Conservation (phyloP, 2,888 invertebrate genomes). For the Tenthredo distinguenda region DNA sequence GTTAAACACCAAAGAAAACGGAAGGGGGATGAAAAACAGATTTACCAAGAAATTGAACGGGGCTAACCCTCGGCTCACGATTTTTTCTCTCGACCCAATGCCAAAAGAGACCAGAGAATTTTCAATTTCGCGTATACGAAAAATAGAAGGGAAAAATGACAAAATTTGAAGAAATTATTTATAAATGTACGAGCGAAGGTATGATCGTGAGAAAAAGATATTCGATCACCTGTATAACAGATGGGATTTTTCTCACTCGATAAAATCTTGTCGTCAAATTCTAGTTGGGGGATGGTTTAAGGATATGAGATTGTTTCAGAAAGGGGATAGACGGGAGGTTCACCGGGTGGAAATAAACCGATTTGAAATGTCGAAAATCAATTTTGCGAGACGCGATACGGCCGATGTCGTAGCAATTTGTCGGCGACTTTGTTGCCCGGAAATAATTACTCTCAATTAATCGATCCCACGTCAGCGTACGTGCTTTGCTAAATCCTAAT, state of each 20-base stretch:
- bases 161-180: not conserved
- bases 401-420: not conserved
- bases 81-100: not conserved
- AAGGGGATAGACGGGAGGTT: too few relatives aligned
- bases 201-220: not conserved
- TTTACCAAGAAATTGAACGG: not conserved
- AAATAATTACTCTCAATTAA: constrained; percentile 25
- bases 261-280: constrained; percentile 4
- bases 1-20: not conserved
- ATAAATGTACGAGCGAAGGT: too few relatives aligned
- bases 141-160: not conserved
- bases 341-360: not conserved
- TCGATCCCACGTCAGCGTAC: constrained; percentile 22
- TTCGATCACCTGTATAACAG: not conserved
- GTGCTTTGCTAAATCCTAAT: constrained; percentile 18
- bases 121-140: not conserved
- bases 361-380: constrained; percentile 8
- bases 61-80: not conserved
- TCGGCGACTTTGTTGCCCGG: not conserved
- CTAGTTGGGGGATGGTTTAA: not conserved
- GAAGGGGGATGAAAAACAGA: not conserved
- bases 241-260: not conserved
- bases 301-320: not conserved
- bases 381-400: not conserved
- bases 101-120: not conserved